A percentile compares a stretch with the other conserved stretches of the same genome.
These are phyloP conservation scores for Chromoteleia sp. DNA, from an alignment of 2,888 invertebrate species.

Conservation along the genomic window DNA sequence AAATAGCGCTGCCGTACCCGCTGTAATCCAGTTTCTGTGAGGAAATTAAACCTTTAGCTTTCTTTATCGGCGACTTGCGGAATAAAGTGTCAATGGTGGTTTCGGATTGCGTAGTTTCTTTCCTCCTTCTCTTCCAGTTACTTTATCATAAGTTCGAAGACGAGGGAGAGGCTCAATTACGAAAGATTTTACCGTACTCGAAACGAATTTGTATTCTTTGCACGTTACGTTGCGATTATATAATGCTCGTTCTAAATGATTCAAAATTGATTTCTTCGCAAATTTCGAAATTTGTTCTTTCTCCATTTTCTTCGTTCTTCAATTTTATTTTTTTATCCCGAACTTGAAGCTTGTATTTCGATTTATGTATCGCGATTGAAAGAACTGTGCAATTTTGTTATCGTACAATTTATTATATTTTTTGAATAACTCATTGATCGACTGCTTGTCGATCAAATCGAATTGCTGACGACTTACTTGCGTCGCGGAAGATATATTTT, in stretches of 20 bases:
- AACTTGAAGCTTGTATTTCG: no score
- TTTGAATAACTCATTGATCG: no score
- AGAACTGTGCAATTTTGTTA: no score
- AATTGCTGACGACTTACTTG: slow-evolving; percentile 80
- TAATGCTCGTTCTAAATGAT: no score
- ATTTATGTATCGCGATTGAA: no score
- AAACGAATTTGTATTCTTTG: neutral
- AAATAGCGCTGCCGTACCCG: slow-evolving; percentile 81
- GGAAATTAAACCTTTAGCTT: slow-evolving; percentile 55
- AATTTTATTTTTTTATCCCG: neutral
- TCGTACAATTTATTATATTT: no score
- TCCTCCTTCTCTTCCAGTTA: slow-evolving; percentile 5
- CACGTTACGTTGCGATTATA: neutral
- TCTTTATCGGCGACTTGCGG: slow-evolving; percentile 40
- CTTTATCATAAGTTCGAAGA: slow-evolving; percentile 19
- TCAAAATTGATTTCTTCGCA: no score
- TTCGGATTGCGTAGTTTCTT: slow-evolving; percentile 26
- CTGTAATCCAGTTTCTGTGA: slow-evolving; percentile 82
- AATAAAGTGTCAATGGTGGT: slow-evolving; percentile 46
- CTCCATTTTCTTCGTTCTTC: neutral
- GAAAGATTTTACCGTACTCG: slow-evolving; percentile 1
- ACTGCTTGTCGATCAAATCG: neutral
- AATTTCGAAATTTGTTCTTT: no score
- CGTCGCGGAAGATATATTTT: slow-evolving; percentile 82
- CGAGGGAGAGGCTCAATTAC: slow-evolving; percentile 2